A percentile compares a stretch with the other conserved stretches of the same genome.
Conservation (phyloP, 2,888 invertebrate genomes). For the Drosophila sordidula region DNA sequence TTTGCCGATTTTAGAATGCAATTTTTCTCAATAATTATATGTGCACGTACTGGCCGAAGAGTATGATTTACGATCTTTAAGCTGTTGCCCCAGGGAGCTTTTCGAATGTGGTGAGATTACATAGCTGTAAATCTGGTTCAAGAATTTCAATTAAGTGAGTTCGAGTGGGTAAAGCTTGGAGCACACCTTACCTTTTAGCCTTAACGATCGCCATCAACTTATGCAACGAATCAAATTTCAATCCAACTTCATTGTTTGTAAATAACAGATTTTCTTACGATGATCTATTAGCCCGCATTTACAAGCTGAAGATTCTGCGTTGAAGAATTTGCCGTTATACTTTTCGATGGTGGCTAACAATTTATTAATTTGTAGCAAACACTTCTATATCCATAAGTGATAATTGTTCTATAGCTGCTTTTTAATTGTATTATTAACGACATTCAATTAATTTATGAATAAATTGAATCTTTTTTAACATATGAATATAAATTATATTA, state of each 20-base stretch:
- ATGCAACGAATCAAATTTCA: not conserved
- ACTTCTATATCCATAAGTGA: too few relatives aligned
- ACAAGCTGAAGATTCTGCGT: too few relatives aligned
- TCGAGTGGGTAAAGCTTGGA: not conserved
- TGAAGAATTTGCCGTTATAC: too few relatives aligned
- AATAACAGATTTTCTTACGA: not conserved
- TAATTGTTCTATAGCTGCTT: too few relatives aligned
- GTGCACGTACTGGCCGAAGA: conserved; percentile 44
- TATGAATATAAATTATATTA: too few relatives aligned
- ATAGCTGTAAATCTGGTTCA: conserved; percentile 40
- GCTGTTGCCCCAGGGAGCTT: conserved; percentile 14
- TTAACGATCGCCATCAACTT: not conserved
- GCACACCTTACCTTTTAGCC: too few relatives aligned
- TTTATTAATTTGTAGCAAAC: too few relatives aligned
- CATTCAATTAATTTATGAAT: too few relatives aligned
- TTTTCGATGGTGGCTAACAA: too few relatives aligned
- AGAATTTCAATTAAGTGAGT: conserved; percentile 49
- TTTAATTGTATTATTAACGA: too few relatives aligned
- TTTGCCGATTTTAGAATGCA: conserved; percentile 63
- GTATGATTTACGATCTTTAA: conserved; percentile 54
- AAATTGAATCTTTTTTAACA: too few relatives aligned
- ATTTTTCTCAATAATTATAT: conserved; percentile 59
- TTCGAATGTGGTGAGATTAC: conserved; percentile 10
- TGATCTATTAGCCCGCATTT: not conserved
- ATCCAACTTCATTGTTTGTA: not conserved